Evolutionary conservation across 2,113 vertebrate species (phyloP).

Genomic region (Haemorhous mexicanus): DNA sequence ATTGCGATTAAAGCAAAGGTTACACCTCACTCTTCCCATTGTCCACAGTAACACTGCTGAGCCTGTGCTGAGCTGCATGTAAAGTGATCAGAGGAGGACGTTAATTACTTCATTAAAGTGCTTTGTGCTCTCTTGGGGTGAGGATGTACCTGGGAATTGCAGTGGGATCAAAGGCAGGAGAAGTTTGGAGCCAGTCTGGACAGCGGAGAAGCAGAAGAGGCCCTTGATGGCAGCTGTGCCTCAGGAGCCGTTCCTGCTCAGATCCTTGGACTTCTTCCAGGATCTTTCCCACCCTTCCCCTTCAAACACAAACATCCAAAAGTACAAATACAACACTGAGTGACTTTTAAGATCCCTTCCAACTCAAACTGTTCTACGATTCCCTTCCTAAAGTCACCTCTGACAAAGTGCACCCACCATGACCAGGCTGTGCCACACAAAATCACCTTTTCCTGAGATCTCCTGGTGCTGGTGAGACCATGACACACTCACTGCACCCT

Average conservation of each 20-base stretch:
- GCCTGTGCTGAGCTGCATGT: rapidly evolving
- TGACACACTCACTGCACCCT: not conserved
- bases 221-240: not conserved
- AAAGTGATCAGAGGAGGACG: rapidly evolving
- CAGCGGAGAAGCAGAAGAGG: not conserved
- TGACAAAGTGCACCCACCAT: not conserved
- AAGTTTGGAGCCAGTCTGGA: not conserved
- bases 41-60: too few species aligned
- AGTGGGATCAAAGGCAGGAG: not conserved
- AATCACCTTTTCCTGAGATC: not conserved
- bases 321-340: not conserved
- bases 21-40: not conserved
- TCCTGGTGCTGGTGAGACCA: not conserved
- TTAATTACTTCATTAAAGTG: not conserved
- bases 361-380: not conserved
- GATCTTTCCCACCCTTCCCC: not conserved
- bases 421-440: not conserved
- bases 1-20: not conserved
- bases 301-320: not conserved
- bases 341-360: not conserved
- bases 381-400: not conserved
- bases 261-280: too few species aligned
- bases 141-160: not conserved
- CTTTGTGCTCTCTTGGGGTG: not conserved
- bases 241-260: not conserved